Evolutionary conservation across 2,113 vertebrate genomes (phyloP).

Genomic region (Dromas ardeola): DNA sequence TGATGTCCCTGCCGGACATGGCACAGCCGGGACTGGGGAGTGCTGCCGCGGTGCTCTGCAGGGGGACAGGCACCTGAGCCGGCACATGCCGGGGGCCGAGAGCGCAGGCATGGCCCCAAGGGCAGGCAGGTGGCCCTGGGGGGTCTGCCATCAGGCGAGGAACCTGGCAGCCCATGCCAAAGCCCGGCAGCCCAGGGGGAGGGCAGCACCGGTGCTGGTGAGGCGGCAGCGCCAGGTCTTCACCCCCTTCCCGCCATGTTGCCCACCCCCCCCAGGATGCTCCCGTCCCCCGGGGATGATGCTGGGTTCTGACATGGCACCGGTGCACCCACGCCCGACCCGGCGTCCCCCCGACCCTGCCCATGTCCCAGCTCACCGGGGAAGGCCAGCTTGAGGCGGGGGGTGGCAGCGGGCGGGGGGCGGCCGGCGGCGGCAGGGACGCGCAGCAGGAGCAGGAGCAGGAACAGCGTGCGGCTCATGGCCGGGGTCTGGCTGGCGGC

Average conservation of each 20-base stretch:
- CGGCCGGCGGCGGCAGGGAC: neutral
- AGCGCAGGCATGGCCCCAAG: neutral
- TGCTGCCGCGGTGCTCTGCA: fast-evolving
- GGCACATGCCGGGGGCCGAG: fast-evolving
- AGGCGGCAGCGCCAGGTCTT: neutral
- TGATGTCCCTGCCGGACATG: fast-evolving
- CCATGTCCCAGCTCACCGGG: neutral
- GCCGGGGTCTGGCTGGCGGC: neutral
- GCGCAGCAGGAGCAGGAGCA: slow-evolving; percentile 3
- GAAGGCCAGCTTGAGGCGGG: slow-evolving; percentile 54
- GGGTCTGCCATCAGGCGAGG: neutral
- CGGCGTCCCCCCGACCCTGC: fast-evolving
- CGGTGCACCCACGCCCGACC: fast-evolving
- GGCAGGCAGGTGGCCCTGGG: neutral
- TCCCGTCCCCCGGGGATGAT: fast-evolving
- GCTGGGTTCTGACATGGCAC: neutral
- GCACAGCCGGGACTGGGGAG: neutral
- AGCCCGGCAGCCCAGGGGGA: fast-evolving
- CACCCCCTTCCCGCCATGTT: neutral
- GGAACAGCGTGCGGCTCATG: slow-evolving; percentile 2
- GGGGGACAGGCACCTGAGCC: neutral
- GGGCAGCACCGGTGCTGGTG: neutral
- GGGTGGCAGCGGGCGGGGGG: neutral
- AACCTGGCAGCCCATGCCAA: neutral
- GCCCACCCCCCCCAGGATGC: fast-evolving